These are phyloP conservation scores for Macquaria australasica DNA, from an alignment of 2,113 vertebrate genomes.

Conservation along the genomic window DNA sequence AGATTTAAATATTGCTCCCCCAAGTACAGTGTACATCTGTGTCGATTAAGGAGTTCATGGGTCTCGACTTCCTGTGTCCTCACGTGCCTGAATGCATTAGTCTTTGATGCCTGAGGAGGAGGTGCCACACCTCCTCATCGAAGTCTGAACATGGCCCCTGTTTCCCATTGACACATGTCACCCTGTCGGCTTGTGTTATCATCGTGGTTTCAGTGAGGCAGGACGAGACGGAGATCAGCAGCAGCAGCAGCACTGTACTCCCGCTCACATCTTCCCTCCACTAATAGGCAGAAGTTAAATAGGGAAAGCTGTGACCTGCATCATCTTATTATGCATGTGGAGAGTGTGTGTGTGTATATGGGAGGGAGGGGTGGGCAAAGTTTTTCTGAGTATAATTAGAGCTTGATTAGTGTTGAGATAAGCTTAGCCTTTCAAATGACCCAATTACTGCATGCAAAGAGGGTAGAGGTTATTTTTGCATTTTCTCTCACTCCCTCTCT, in stretches of 20 bases:
- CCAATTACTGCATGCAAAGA: slow-evolving; percentile 80
- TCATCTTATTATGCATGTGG: slow-evolving; percentile 68
- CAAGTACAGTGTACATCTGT: neutral
- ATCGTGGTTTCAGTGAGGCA: neutral
- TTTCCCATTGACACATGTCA: slow-evolving; percentile 41
- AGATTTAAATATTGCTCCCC: too few species aligned
- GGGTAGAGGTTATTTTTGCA: slow-evolving; percentile 74
- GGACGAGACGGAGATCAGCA: slow-evolving; percentile 16
- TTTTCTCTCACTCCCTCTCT: slow-evolving; percentile 23
- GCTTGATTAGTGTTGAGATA: slow-evolving; percentile 82
- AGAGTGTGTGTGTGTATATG: slow-evolving; percentile 4
- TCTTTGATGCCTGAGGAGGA: slow-evolving; percentile 30
- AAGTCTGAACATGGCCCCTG: slow-evolving; percentile 21
- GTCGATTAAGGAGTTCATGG: neutral
- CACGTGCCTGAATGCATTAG: slow-evolving; percentile 15
- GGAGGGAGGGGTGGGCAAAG: slow-evolving; percentile 59
- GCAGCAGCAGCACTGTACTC: slow-evolving; percentile 22
- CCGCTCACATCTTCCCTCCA: slow-evolving; percentile 26
- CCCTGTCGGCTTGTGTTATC: slow-evolving; percentile 34
- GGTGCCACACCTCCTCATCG: slow-evolving; percentile 31
- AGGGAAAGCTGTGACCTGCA: slow-evolving; percentile 68
- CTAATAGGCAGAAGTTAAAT: slow-evolving; percentile 70
- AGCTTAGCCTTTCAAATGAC: slow-evolving; percentile 81
- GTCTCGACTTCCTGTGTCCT: slow-evolving; percentile 8
- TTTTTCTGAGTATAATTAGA: slow-evolving; percentile 79